Percentiles rank a stretch among this genome's conserved stretches.
phyloP scores from a whole-genome alignment of 2,888 invertebrate genomes.

The Cylindroiulus punctatus region DNA sequence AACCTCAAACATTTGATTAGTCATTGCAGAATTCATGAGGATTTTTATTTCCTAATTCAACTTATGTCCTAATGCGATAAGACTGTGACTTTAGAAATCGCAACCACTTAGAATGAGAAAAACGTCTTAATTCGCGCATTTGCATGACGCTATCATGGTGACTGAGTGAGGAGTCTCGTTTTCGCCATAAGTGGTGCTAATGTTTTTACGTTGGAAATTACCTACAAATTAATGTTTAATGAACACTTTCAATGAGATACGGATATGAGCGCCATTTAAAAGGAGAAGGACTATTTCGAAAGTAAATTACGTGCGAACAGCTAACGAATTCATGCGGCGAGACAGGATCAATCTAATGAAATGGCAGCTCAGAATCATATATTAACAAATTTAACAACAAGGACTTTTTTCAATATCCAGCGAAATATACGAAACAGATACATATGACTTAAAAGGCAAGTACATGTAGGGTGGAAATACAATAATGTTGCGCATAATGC shows the following conservation, averaged over 20 bases:
- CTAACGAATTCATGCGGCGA: not conserved
- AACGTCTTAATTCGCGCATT: slow-evolving; percentile 22
- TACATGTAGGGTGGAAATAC: too few species aligned
- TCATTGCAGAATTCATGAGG: slow-evolving; percentile 32
- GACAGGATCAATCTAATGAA: not conserved
- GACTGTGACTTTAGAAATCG: slow-evolving; percentile 25
- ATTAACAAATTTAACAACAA: too few species aligned
- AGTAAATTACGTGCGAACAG: not conserved
- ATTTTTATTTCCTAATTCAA: slow-evolving; percentile 32
- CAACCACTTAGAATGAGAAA: slow-evolving; percentile 11
- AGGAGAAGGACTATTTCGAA: not conserved
- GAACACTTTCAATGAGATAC: slow-evolving; percentile 22
- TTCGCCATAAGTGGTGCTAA: slow-evolving; percentile 8
- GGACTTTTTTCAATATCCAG: too few species aligned
- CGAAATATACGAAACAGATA: too few species aligned
- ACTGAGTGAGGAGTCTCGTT: not conserved
- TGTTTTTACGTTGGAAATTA: slow-evolving; percentile 32
- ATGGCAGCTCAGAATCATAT: too few species aligned
- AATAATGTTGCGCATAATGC: too few species aligned
- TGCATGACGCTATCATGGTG: slow-evolving; percentile 20
- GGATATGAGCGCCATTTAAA: slow-evolving; percentile 6
- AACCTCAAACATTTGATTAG: slow-evolving; percentile 20
- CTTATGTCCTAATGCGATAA: slow-evolving; percentile 32
- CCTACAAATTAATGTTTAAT: slow-evolving; percentile 32
- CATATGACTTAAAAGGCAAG: too few species aligned